Percentiles rank a stretch among this genome's conserved stretches.
These are phyloP conservation scores for Tryphoninae sp. DNA, from an alignment of 2,888 invertebrate species.

Conservation along the genomic window DNA sequence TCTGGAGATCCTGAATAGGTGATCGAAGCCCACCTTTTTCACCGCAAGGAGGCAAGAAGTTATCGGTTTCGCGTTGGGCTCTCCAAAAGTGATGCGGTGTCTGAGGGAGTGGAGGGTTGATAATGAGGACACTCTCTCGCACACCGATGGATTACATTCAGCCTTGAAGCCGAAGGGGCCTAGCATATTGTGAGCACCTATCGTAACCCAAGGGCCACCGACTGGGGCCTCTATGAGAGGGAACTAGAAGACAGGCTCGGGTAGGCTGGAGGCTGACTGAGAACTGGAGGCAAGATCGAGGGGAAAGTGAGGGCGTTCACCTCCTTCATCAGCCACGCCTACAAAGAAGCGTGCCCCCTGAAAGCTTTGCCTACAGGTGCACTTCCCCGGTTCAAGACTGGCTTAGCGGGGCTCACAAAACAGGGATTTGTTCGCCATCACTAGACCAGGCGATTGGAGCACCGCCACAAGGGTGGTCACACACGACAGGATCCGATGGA, in stretches of 20 bases:
- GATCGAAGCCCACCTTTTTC: conserved; percentile 48
- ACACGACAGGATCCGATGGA: conserved; percentile 33
- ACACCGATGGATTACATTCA: conserved; percentile 11
- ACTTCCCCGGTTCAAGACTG: conserved; percentile 29
- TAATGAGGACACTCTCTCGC: conserved; percentile 43
- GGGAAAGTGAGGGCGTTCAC: background rate
- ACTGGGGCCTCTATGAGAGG: conserved; percentile 37
- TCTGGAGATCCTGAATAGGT: conserved; percentile 42
- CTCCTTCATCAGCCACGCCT: conserved; percentile 24
- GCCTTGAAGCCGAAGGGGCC: background rate
- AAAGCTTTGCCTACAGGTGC: too few relatives aligned
- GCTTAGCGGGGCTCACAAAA: background rate
- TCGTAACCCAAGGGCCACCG: conserved; percentile 42
- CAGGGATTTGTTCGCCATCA: background rate
- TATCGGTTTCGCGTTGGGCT: conserved; percentile 9
- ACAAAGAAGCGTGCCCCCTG: conserved; percentile 37
- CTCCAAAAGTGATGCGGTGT: background rate
- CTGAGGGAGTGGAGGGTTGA: conserved; percentile 22
- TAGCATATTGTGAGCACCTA: background rate
- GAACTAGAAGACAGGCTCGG: conserved; percentile 31
- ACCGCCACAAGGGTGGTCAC: conserved; percentile 12
- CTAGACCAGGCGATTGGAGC: background rate
- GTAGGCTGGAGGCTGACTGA: conserved; percentile 24
- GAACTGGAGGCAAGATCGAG: conserved; percentile 34
- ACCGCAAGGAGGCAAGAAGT: conserved; percentile 46